Evolutionary conservation across 2,888 invertebrate species (phyloP).

Genomic region (Cephus runcator): DNA sequence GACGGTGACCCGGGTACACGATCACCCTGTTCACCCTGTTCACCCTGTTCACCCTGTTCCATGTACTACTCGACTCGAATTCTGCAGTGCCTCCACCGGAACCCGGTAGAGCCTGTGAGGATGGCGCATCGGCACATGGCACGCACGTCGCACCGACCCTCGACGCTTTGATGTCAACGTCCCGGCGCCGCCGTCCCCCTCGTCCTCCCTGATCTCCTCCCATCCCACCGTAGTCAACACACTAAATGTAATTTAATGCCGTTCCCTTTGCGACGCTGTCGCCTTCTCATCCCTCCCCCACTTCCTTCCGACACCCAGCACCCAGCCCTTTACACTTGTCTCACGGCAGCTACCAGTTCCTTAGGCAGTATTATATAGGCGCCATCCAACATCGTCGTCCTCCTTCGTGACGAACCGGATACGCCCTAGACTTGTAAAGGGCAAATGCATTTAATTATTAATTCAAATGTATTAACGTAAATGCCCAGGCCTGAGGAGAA

Average conservation of each 20-base stretch:
- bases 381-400: background rate
- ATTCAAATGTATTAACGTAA: conserved; percentile 55
- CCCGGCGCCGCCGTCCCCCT: too few species aligned
- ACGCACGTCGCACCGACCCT: conserved; percentile 3
- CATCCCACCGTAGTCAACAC: conserved; percentile 23
- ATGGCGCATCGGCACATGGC: background rate
- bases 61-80: conserved; percentile 4
- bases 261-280: conserved; percentile 11
- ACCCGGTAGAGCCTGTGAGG: background rate
- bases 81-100: background rate
- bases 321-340: background rate
- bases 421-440: conserved; percentile 23
- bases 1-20: background rate
- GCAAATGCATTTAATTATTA: conserved; percentile 53
- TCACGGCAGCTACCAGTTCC: background rate
- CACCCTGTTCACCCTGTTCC: background rate
- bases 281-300: background rate
- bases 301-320: background rate
- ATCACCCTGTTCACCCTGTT: background rate
- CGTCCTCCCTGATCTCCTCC: conserved; percentile 8
- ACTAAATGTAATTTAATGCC: conserved; percentile 52
- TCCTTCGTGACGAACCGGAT: background rate
- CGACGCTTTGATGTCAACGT: conserved; percentile 23
- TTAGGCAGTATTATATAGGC: background rate
- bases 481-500: conserved; percentile 46